phyloP scores from a whole-genome alignment of 2,888 invertebrate genomes.

The Eupithecia tripunctaria region DNA sequence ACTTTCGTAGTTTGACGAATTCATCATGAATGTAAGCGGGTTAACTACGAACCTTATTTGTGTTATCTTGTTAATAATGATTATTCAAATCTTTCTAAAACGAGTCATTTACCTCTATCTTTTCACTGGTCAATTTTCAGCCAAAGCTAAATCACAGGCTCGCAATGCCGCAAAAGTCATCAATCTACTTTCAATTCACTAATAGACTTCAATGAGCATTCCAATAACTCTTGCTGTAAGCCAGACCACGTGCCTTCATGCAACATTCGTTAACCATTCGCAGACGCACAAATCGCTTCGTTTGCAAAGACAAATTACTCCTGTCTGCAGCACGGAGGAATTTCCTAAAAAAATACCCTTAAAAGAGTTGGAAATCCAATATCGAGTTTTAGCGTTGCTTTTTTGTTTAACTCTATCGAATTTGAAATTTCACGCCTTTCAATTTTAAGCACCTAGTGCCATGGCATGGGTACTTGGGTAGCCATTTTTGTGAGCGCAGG shows the following conservation, averaged over 20 bases:
- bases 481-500: not conserved
- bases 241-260: conserved; percentile 73
- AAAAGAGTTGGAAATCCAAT: conserved; percentile 74
- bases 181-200: conserved; percentile 60
- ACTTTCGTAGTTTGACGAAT: too few species aligned
- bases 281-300: conserved; percentile 82
- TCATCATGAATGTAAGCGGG: too few species aligned
- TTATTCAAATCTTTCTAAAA: not conserved
- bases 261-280: conserved; percentile 80
- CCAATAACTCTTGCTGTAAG: conserved; percentile 55
- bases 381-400: conserved; percentile 58
- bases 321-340: conserved; percentile 67
- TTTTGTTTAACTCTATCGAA: conserved; percentile 50
- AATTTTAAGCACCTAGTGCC: conserved; percentile 1
- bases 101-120: too few species aligned
- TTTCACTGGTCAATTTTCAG: not conserved
- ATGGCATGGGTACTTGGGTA: not conserved
- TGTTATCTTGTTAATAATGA: too few species aligned
- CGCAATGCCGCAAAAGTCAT: conserved; percentile 11
- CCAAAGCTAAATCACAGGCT: conserved; percentile 3
- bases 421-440: conserved; percentile 4
- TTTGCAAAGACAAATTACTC: conserved; percentile 81
- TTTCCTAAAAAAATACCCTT: conserved; percentile 74
- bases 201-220: conserved; percentile 72
- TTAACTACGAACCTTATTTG: too few species aligned